Evolutionary conservation across 2,888 invertebrate species (phyloP), one percentile per base, ranked within the genome.

Genomic region (Anthoptus insignis): DNA sequence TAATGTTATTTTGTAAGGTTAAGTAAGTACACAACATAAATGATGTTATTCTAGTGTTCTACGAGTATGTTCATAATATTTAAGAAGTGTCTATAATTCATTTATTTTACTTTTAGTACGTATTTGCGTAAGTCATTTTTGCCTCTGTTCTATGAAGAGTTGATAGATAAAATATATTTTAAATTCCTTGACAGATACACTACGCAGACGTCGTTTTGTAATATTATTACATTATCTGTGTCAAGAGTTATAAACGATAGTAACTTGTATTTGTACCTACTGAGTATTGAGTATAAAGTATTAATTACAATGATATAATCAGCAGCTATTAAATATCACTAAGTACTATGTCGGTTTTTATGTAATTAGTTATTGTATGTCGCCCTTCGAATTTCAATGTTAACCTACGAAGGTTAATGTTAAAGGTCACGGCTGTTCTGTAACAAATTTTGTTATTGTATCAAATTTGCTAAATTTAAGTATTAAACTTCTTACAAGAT

Each of bases 191-290:
- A 82, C 79, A 79, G 74, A 79, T 77, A 82, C 83, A 83, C 77
- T 84, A 79, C 68, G 65, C 84, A 84, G 81, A 74, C 75, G 66
- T 66, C 71, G 68, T 64, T 59, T 66, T 63, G 64, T 71, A 72
- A 74, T 73, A 70, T 81, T 78, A 73, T 72, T 73, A 70, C 69
- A 74, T 52, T 70, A 84, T 77, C 77, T 81, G 68, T 88, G 86
- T 88, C 85, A 87, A 87, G 86, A 81, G 70, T 79, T 77, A 67
- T 66, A 50, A 56, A 47, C 60, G 52, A 7, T 27, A 27, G n/a
- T n/a, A n/a, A n/a, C n/a, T 27, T 27, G 5, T 27, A 7, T 63
- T 67, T 1, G 11, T 39, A 39, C 13, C 7, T 7, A 1, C 5
- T 7, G 13, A 16, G n/a, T n/a, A n/a, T n/a, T 14, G 9, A 50